Conservation (phyloP, 2,888 invertebrate genomes). For the Drosophila atroscutellata region DNA sequence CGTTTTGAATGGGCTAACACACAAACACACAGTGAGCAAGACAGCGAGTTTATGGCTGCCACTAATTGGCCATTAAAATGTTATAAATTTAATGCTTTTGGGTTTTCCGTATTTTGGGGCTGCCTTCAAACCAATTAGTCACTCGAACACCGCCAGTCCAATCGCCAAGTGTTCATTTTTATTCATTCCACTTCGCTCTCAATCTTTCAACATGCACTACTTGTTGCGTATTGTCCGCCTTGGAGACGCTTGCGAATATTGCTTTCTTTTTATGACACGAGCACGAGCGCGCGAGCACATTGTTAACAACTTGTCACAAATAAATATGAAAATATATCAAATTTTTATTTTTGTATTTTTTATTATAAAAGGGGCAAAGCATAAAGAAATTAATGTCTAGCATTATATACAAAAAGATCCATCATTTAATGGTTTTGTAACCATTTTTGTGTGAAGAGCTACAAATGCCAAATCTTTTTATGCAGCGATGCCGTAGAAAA, state of each 20-base stretch:
- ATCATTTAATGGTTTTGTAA: not conserved
- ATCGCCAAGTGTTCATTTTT: constrained; percentile 27
- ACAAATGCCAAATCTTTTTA: not conserved
- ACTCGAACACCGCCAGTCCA: constrained; percentile 28
- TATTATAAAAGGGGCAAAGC: not conserved
- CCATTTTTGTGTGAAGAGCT: not conserved
- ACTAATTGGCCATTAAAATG: constrained; percentile 80
- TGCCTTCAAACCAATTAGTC: constrained; percentile 55
- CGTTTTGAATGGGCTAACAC: constrained; percentile 24
- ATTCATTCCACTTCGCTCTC: not conserved
- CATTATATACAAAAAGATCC: not conserved
- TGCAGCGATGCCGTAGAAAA: not conserved
- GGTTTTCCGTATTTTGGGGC: constrained; percentile 62
- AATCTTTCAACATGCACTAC: constrained; percentile 11
- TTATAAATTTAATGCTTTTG: constrained; percentile 71
- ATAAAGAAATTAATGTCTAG: not conserved
- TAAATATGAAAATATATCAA: constrained; percentile 21
- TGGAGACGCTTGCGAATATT: not conserved
- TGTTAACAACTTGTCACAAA: not conserved
- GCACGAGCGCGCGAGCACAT: not conserved
- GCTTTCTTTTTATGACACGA: not conserved
- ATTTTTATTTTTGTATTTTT: not conserved
- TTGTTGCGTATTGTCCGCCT: not conserved
- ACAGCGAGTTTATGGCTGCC: constrained; percentile 59
- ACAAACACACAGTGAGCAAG: constrained; percentile 1